Evolutionary conservation across 2,113 vertebrate genomes (phyloP), one percentile per base, ranked within the genome.

Genomic region (Dipodomys merriami): DNA sequence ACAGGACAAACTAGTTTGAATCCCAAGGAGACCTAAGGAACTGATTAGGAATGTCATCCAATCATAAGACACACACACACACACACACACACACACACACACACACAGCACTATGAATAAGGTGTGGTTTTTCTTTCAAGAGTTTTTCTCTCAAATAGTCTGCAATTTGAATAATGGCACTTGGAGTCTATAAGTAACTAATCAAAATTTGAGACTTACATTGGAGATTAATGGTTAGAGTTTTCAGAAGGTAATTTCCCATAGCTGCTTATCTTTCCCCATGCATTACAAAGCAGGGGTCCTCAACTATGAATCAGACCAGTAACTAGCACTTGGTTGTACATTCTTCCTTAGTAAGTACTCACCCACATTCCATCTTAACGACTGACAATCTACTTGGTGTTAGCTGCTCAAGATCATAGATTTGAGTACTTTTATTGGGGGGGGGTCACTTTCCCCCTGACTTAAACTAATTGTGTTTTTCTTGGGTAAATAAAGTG

Each of bases 221-320:
- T 84, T 90, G 74, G 72, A 87, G 74, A 83, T 81, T 25, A 80
- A n/a, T 15, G 44, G 25, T 20, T 77, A 84, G 93, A 91, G 77
- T 86, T 95, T 88, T 86, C 77, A 72, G 77, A 53, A 87, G 82
- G 93, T 93, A 76, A 94, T 93, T 94, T 86, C 94, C 93, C 67
- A 18, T 29, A 57, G 25, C 3, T 29, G 46, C n/a, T 53, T 57
- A 20, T 64, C 19, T 84, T 86, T 72, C 84, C 64, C 7, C 16
- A 5, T 18, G 18, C 18, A 22, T 35, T 76, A 79, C 72, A 95
- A 90, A 44, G 16, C 25, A 64, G 10, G 23, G 16, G 49, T 46
- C 23, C 39, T 30, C 29, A 30, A 29, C 11, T 30, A 20, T 25
- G 6, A 7, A 49, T 74, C 78, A 87, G 23, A 87, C 67, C 33